Evolutionary conservation across 1,140 invertebrate species (phyloP), one percentile per base, ranked within the genome.

Genomic region (Diorhabda sublineata): DNA sequence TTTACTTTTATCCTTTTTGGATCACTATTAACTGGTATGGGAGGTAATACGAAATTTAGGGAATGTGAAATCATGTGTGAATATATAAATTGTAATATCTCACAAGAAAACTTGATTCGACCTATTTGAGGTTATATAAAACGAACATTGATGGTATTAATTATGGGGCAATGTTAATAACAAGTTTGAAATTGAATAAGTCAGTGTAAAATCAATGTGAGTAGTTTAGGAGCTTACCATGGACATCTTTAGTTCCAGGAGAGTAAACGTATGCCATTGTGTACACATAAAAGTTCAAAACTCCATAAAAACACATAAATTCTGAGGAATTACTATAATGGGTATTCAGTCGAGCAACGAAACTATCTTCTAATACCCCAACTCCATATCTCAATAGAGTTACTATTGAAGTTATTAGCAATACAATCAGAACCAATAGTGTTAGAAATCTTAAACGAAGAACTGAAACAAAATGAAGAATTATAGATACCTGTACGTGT

Each of bases 201-300:
- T 26, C 26, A 26, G 26, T 1, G 26, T 26, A 26, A 26, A 1
- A 26, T 26, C 26, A 26, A 26, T 26, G 26, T 26, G 26, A 26
- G 26, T 1, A 1, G 26, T 26, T 26, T 26, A 26, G n/a, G n/a
- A 11, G 85, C 84, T 89, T 86, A 90, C 94, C 93, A 82, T 94
- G 93, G 56, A 90, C 84, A 74, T 91, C 89, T 75, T 90, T 91
- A 66, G 87, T 86, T 7, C 89, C 66, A 42, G 76, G 76, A 3
- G 96, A 94, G 81, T 98, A 98, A 4, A 98, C 93, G 82, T 96
- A 98, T 2, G 94, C 93, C 90, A 98, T 93, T 1, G 92, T 92
- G 80, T 94, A 97, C 57, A 98, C 80, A 80, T 97, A 97, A 80
- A 97, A 95, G 84, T 98, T 98, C 2, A 97, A 84, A 43, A 98